These are phyloP conservation scores for Allygus modestus DNA, from an alignment of 2,888 invertebrate species.

Conservation along the genomic window DNA sequence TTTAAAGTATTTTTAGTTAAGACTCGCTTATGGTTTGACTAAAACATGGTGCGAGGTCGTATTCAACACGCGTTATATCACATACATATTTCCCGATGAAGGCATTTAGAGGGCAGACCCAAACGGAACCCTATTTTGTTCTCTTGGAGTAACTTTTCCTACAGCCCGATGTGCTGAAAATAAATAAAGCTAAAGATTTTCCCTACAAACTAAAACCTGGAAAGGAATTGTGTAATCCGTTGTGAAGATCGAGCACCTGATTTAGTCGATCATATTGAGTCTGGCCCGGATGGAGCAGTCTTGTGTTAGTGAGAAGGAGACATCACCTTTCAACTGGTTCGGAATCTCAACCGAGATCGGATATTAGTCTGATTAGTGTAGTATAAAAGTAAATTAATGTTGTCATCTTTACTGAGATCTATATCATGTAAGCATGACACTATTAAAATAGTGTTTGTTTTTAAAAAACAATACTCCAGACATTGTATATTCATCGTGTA, in stretches of 20 bases:
- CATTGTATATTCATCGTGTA: not conserved
- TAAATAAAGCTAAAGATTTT: too few relatives aligned
- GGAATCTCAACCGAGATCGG: conserved; percentile 24
- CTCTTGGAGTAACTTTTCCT: too few relatives aligned
- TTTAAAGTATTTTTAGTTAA: not conserved
- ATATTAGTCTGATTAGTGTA: conserved; percentile 25
- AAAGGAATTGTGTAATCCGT: too few relatives aligned
- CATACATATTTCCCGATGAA: not conserved
- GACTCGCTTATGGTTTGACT: not conserved
- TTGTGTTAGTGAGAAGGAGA: not conserved
- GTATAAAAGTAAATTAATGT: conserved; percentile 44
- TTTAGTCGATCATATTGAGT: not conserved
- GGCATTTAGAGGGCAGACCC: too few relatives aligned
- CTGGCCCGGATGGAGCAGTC: not conserved
- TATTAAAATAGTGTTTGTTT: conserved; percentile 38
- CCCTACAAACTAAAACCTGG: too few relatives aligned
- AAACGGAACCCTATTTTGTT: too few relatives aligned
- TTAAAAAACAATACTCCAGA: not conserved
- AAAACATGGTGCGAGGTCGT: not conserved
- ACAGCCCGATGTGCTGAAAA: too few relatives aligned
- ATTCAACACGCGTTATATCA: not conserved
- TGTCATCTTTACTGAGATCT: conserved; percentile 17
- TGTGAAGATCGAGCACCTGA: not conserved
- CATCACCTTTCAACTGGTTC: conserved; percentile 29
- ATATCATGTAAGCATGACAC: conserved; percentile 2